Percentiles rank a stretch among this genome's conserved stretches.
Conservation (phyloP, 2,797 vertebrate genomes). For the Liasis olivaceus region DNA sequence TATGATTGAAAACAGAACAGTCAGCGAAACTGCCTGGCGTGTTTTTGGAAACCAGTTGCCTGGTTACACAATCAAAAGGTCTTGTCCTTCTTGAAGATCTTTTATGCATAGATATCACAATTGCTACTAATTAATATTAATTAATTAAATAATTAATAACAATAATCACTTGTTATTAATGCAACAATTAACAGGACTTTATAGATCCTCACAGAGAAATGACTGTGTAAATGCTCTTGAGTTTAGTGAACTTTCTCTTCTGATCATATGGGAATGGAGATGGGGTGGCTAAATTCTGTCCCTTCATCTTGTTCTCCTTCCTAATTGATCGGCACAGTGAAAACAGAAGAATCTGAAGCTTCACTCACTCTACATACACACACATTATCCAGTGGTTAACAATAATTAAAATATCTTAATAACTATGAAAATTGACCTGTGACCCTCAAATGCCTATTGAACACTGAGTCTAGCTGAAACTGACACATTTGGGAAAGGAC, state of each 20-base stretch:
- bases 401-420: not conserved
- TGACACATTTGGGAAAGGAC: not conserved
- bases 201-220: not conserved
- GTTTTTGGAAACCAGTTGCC: conserved; percentile 15
- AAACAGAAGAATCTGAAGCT: not conserved
- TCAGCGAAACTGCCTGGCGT: conserved; percentile 5
- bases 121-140: not conserved
- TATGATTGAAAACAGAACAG: conserved; percentile 12
- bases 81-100: not conserved
- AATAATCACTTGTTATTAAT: not conserved
- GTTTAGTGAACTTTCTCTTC: not conserved
- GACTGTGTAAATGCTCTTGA: not conserved
- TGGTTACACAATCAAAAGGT: conserved; percentile 22
- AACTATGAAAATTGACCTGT: not conserved
- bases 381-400: not conserved
- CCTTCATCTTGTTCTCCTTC: not conserved
- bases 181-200: not conserved
- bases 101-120: not conserved
- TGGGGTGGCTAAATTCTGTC: not conserved
- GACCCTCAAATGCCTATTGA: not conserved
- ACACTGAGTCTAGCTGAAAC: not conserved
- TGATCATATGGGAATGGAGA: not conserved
- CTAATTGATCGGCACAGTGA: not conserved
- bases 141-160: not conserved
- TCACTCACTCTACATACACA: too few relatives aligned